Conservation (phyloP, 1,140 invertebrate genomes). For the Drosophila carrolli region DNA sequence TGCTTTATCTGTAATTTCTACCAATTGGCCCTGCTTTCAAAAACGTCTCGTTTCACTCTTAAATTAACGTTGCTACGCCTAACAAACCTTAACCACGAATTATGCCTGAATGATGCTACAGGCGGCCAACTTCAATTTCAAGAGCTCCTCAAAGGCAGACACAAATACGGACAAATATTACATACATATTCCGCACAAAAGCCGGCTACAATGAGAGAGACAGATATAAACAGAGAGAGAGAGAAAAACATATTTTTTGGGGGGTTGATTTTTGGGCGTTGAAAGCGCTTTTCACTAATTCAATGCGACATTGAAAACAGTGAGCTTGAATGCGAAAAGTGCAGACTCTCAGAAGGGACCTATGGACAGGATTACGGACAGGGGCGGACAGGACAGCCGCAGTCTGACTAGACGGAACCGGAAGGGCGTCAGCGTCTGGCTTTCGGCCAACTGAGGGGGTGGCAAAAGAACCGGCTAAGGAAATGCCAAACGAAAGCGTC, state of each 20-base stretch:
- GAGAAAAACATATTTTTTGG: constrained; percentile 52
- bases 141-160: constrained; percentile 71
- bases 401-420: constrained; percentile 71
- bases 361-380: constrained; percentile 18
- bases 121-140: constrained; percentile 60
- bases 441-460: constrained; percentile 25
- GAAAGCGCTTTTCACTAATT: constrained; percentile 83
- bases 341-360: constrained; percentile 38
- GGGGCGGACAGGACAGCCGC: background rate
- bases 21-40: constrained; percentile 9
- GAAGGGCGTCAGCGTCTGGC: constrained; percentile 74
- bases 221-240: constrained; percentile 12
- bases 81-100: constrained; percentile 51
- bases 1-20: constrained; percentile 1
- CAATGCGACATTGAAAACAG: constrained; percentile 83
- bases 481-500: constrained; percentile 16
- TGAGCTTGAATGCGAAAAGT: constrained; percentile 49
- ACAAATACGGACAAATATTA: constrained; percentile 25
- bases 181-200: constrained; percentile 39
- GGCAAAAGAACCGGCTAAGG: constrained; percentile 27
- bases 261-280: constrained; percentile 79
- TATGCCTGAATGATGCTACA: constrained; percentile 70
- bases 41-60: constrained; percentile 2
- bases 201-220: constrained; percentile 34
- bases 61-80: constrained; percentile 5